phyloP scores from a whole-genome alignment of 1,140 invertebrate genomes.

The Copidosoma floridanum region DNA sequence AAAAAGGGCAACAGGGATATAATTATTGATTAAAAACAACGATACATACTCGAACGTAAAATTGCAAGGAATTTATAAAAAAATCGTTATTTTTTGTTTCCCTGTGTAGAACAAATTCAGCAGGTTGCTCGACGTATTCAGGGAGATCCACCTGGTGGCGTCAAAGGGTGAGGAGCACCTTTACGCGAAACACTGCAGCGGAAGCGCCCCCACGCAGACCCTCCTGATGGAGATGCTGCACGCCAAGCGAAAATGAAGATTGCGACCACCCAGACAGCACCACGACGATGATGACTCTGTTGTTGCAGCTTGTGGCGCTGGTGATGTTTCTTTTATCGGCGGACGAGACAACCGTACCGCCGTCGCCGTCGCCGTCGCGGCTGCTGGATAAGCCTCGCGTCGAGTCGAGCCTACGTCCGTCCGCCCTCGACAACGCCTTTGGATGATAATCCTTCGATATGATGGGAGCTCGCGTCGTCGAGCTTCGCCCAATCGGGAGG shows the following conservation, averaged over 20 bases:
- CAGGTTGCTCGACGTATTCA: conserved; percentile 85
- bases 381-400: conserved; percentile 18
- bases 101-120: conserved; percentile 85
- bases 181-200: conserved; percentile 88
- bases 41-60: no score
- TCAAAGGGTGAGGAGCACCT: conserved; percentile 91
- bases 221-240: conserved; percentile 98
- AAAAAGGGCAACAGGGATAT: no score
- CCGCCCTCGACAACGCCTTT: no score
- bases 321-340: no score
- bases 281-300: not conserved
- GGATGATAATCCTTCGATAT: no score
- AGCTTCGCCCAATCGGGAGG: no score
- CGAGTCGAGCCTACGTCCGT: no score
- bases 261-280: conserved; percentile 4
- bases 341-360: not conserved
- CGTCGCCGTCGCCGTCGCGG: not conserved
- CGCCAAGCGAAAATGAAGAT: conserved; percentile 89
- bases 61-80: no score
- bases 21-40: no score
- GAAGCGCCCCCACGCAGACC: conserved; percentile 90
- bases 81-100: no score
- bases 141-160: conserved; percentile 88
- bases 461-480: no score
- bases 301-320: not conserved